These are phyloP conservation scores for Ridgeia piscesae DNA, from an alignment of 1,140 invertebrate genomes.

Conservation along the genomic window DNA sequence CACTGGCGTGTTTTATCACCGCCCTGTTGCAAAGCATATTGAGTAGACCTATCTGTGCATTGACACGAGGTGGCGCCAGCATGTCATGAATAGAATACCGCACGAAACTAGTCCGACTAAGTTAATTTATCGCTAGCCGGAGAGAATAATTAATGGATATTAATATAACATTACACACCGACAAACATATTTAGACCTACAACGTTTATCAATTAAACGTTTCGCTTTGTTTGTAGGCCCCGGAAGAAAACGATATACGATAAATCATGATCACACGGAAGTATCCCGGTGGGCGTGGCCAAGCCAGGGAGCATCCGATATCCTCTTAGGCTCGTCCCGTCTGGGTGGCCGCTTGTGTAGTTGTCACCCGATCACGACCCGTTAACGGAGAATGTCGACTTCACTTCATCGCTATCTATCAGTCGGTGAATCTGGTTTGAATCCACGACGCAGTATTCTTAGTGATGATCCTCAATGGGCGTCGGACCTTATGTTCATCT, in stretches of 20 bases:
- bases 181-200: too few relatives aligned
- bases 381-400: neutral
- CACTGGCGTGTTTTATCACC: neutral
- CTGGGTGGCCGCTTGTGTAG: neutral
- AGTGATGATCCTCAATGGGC: neutral
- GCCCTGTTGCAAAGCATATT: neutral
- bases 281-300: neutral
- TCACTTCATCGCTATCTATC: neutral
- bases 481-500: too few relatives aligned
- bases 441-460: neutral
- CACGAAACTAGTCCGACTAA: neutral
- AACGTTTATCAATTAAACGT: neutral
- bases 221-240: neutral
- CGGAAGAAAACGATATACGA: neutral
- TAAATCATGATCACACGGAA: neutral
- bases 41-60: neutral
- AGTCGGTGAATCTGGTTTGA: neutral
- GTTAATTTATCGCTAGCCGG: neutral
- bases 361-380: neutral
- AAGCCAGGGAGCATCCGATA: neutral
- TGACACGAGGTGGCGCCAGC: too few relatives aligned
- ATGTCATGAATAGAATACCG: neutral
- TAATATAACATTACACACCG: too few relatives aligned
- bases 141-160: neutral
- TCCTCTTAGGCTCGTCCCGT: neutral